A percentile compares a stretch with the other conserved stretches of the same genome.
Conservation (phyloP, 2,797 vertebrate genomes). For the Lepus oiostolus region DNA sequence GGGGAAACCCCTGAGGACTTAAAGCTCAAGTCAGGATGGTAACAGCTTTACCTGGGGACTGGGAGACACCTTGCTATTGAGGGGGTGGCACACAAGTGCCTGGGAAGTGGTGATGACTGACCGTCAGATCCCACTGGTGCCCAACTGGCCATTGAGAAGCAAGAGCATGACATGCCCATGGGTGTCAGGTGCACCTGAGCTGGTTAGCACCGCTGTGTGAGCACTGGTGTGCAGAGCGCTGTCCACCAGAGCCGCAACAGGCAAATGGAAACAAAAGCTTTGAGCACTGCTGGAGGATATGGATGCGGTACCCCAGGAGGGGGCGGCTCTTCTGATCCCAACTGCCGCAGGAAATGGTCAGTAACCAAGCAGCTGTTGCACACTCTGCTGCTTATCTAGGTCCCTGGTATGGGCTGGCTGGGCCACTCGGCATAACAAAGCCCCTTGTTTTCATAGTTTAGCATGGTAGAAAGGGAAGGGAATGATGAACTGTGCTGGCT, state of each 20-base stretch:
- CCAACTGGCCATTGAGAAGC: background rate
- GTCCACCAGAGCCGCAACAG: background rate
- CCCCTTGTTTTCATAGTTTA: background rate
- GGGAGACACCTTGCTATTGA: background rate
- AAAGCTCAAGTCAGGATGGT: background rate
- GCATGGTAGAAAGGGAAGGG: background rate
- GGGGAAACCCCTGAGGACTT: background rate
- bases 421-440: background rate
- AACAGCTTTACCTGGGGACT: background rate
- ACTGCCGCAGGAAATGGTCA: background rate
- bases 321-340: background rate
- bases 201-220: background rate
- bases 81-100: background rate
- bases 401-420: background rate
- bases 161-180: background rate
- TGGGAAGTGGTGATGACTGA: background rate
- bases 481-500: background rate
- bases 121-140: background rate
- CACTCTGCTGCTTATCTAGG: background rate
- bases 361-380: background rate
- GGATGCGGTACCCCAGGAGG: background rate
- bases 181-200: background rate
- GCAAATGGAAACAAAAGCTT: background rate
- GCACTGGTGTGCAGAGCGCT: background rate
- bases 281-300: background rate